Percentiles rank a stretch among this genome's conserved stretches.
Conservation (phyloP, 64 coral and sea anemone species). For the Stylophora pistillata region DNA sequence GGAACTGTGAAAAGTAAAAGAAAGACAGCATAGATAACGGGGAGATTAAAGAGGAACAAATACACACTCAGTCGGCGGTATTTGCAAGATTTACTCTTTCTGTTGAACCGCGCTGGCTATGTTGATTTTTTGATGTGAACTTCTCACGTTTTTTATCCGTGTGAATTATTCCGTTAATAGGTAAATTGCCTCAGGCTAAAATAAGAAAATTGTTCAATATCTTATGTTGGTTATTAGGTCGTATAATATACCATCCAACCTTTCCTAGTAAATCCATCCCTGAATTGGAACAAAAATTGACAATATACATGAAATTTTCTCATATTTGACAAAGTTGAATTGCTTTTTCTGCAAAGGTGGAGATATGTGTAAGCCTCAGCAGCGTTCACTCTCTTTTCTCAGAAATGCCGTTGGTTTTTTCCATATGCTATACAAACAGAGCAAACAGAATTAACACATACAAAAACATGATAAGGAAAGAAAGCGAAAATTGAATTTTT, state of each 20-base stretch:
- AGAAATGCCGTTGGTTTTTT: constrained; percentile 41
- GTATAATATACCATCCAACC: constrained; percentile 8
- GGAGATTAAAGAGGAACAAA: constrained; percentile 15
- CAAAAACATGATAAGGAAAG: constrained; percentile 75
- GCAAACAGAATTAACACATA: constrained; percentile 82
- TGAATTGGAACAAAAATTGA: not conserved
- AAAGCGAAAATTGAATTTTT: constrained; percentile 83
- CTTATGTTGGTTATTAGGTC: not conserved
- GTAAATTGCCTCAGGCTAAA: constrained; percentile 13
- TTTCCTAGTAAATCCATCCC: not conserved
- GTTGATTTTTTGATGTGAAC: no score
- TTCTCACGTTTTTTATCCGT: not conserved
- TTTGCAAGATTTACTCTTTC: not conserved
- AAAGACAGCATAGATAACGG: constrained; percentile 34
- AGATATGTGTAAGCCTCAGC: not conserved
- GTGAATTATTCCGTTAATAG: constrained; percentile 20
- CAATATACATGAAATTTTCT: not conserved
- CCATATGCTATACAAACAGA: constrained; percentile 59
- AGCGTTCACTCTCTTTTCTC: not conserved
- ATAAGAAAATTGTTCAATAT: constrained; percentile 5
- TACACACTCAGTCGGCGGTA: not conserved
- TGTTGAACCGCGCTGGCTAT: not conserved
- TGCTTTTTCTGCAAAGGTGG: not conserved
- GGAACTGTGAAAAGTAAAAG: not conserved
- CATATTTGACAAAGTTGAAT: not conserved